A percentile compares a stretch with the other conserved stretches of the same genome.
Evolutionary conservation across 2,113 vertebrate genomes (phyloP).

Genomic region (Poeciliopsis prolifica): DNA sequence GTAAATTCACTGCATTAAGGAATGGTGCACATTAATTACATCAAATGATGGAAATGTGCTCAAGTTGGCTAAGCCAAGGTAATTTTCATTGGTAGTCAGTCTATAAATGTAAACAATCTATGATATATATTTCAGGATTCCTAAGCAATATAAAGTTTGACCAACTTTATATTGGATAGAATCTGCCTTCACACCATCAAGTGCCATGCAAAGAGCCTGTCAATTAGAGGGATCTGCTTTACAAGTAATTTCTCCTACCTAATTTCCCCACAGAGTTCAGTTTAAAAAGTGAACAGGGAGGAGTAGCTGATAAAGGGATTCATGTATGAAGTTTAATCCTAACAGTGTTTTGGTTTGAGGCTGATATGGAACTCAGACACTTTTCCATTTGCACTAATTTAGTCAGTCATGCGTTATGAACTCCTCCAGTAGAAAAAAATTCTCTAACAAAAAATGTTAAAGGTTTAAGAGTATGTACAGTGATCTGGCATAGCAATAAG

Average conservation of each 20-base stretch:
- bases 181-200: constrained; percentile 52
- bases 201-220: constrained; percentile 36
- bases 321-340: constrained; percentile 54
- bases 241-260: constrained; percentile 67
- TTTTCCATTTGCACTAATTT: constrained; percentile 64
- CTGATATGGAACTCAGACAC: constrained; percentile 50
- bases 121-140: neutral
- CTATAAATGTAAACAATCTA: neutral
- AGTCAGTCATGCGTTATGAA: constrained; percentile 61
- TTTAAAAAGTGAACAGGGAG: constrained; percentile 69
- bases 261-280: constrained; percentile 74
- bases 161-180: neutral
- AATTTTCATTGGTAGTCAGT: too few species aligned
- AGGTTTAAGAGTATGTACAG: constrained; percentile 4
- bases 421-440: constrained; percentile 25
- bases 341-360: constrained; percentile 49
- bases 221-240: constrained; percentile 62
- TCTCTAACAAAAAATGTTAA: constrained; percentile 23
- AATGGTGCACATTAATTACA: neutral
- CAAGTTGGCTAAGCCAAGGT: too few species aligned
- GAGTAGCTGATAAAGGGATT: constrained; percentile 69
- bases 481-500: neutral
- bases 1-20: neutral
- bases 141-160: neutral
- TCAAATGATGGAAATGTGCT: too few species aligned